Conservation (phyloP, 2,888 invertebrate species). For the Lysandra bellargus region DNA sequence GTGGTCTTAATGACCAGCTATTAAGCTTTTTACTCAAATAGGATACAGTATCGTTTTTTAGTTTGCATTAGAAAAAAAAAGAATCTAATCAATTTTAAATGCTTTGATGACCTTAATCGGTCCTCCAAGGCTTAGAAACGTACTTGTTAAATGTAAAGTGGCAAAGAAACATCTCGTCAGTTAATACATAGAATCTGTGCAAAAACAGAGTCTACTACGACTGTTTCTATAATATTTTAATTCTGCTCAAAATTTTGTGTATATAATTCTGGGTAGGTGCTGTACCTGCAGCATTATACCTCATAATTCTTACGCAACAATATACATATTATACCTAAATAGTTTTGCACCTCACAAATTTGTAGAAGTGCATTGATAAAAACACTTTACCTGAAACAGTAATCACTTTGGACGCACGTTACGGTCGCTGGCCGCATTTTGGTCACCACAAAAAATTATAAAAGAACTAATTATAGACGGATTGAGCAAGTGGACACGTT, state of each 20-base stretch:
- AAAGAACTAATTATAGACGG: slow-evolving; percentile 27
- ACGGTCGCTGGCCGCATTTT: slow-evolving; percentile 31
- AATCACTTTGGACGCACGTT: slow-evolving; percentile 16
- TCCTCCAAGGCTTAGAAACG: neutral
- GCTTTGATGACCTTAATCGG: neutral
- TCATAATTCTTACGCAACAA: neutral
- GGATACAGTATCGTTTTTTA: slow-evolving; percentile 1
- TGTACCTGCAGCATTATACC: too few species aligned
- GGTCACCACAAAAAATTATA: slow-evolving; percentile 30
- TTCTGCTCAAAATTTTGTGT: too few species aligned
- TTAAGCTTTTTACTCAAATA: slow-evolving; percentile 2
- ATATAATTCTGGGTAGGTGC: too few species aligned
- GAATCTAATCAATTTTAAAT: neutral
- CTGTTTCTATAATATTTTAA: too few species aligned
- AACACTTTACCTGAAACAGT: slow-evolving; percentile 16
- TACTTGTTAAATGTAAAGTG: neutral
- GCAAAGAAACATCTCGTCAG: neutral
- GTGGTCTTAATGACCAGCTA: neutral
- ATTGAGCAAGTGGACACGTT: slow-evolving; percentile 27
- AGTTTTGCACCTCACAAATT: neutral
- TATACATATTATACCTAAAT: neutral
- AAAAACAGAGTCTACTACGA: neutral
- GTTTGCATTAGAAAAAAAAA: neutral
- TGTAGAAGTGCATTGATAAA: slow-evolving; percentile 5
- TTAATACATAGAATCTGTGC: neutral